phyloP scores from a whole-genome alignment of 2,888 invertebrate genomes.

The Drosophila paucipuncta region DNA sequence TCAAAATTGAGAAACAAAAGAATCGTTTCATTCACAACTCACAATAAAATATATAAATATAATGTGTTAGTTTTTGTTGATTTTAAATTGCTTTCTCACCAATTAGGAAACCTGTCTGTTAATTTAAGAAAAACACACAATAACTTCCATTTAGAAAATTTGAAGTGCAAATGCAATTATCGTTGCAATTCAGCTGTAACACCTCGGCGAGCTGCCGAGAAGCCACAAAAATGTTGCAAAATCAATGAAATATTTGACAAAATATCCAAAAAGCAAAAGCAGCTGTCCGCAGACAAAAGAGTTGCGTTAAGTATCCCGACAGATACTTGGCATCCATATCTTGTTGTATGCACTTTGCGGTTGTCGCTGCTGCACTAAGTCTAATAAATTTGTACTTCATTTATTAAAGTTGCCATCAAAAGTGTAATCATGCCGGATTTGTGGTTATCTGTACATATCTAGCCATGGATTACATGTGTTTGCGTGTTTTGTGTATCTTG shows the following conservation, averaged over 20 bases:
- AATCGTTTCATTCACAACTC: neutral
- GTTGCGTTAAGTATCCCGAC: conserved; percentile 48
- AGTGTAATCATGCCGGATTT: conserved; percentile 73
- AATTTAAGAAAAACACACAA: neutral
- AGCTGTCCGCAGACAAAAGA: conserved; percentile 29
- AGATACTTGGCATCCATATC: conserved; percentile 24
- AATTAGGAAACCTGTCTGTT: conserved; percentile 4
- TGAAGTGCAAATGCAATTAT: conserved; percentile 24
- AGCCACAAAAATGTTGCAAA: conserved; percentile 57
- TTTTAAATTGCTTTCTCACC: neutral
- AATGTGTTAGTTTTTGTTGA: neutral
- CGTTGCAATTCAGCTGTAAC: conserved; percentile 40
- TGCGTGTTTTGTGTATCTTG: conserved; percentile 42
- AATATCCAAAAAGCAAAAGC: conserved; percentile 25
- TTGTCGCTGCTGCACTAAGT: conserved; percentile 40
- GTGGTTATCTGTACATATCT: conserved; percentile 60
- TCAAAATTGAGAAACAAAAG: neutral
- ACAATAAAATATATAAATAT: neutral
- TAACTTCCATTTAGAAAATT: conserved; percentile 8
- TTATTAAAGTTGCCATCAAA: conserved; percentile 73
- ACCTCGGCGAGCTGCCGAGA: conserved; percentile 31
- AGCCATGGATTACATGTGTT: conserved; percentile 54
- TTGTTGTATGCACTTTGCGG: conserved; percentile 55
- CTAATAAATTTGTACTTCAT: conserved; percentile 71
- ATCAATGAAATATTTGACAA: conserved; percentile 55